phyloP scores from a whole-genome alignment of 2,113 vertebrate genomes.

The Phylloscopus trochiloides region DNA sequence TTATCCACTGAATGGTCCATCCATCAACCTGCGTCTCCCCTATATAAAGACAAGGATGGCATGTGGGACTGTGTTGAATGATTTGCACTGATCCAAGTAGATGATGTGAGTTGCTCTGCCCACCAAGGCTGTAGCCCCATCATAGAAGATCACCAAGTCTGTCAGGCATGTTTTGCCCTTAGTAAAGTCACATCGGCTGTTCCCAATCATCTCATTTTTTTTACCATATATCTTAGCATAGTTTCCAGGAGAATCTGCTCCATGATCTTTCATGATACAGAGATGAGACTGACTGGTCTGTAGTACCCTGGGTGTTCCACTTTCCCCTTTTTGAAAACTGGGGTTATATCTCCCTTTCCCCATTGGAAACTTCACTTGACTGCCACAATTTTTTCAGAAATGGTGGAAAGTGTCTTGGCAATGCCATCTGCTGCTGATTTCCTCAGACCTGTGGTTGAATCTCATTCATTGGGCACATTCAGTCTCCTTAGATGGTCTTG shows the following conservation, averaged over 20 bases:
- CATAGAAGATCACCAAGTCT: background rate
- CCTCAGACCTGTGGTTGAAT: background rate
- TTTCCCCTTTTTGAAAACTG: background rate
- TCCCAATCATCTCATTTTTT: accelerated
- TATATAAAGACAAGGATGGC: background rate
- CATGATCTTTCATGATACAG: background rate
- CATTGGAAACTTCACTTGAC: background rate
- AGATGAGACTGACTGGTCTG: background rate
- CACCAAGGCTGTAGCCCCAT: background rate
- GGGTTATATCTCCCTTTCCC: background rate
- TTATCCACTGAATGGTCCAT: background rate
- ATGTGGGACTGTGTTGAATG: accelerated
- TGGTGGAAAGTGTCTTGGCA: background rate
- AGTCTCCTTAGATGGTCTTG: background rate
- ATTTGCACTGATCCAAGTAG: background rate
- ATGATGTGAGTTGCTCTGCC: background rate
- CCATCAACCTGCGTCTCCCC: background rate
- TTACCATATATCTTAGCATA: accelerated
- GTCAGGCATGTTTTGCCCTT: background rate
- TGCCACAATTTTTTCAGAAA: background rate
- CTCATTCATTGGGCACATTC: background rate
- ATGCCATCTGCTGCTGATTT: background rate
- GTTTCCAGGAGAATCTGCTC: background rate
- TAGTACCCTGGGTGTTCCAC: background rate
- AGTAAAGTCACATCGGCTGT: background rate